Evolutionary conservation across 2,113 vertebrate species (phyloP).

Genomic region (Sander lucioperca): DNA sequence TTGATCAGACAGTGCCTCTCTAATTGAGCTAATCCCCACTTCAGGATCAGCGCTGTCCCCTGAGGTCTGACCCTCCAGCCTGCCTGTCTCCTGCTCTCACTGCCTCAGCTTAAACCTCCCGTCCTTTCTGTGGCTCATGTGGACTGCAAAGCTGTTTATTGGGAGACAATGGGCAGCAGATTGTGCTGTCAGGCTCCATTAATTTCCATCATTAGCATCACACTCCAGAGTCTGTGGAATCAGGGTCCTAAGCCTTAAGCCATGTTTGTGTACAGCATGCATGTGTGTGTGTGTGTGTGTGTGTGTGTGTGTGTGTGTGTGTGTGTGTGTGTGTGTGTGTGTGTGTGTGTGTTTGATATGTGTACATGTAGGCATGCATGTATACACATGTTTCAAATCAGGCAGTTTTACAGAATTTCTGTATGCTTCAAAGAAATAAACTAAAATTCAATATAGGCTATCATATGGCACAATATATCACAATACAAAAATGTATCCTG

Average conservation of each 20-base stretch:
- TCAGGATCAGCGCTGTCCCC: conserved; percentile 88
- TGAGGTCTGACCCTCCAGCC: conserved; percentile 82
- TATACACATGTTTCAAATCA: background rate
- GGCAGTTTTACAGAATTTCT: background rate
- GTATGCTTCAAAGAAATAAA: background rate
- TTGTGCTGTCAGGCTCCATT: conserved; percentile 99
- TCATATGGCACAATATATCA: background rate
- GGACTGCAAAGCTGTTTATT: conserved; percentile 88
- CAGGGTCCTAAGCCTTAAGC: conserved; percentile 81
- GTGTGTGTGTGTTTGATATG: background rate
- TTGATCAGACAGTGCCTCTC: conserved; percentile 77
- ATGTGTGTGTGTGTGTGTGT: conserved; percentile 26
- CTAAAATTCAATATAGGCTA: background rate
- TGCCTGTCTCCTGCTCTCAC: conserved; percentile 61
- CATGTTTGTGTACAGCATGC: conserved; percentile 48
- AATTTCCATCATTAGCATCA: conserved; percentile 99
- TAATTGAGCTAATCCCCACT: conserved; percentile 98
- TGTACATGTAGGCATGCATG: conserved; percentile 10
- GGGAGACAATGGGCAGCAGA: conserved; percentile 98
- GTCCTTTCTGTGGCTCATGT: conserved; percentile 82
- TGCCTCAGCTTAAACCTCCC: conserved; percentile 64
- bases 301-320: conserved; percentile 1
- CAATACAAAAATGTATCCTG: background rate
- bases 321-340: conserved; percentile 1
- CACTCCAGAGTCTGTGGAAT: conserved; percentile 88